Evolutionary conservation across 2,113 vertebrate species (phyloP), one percentile per base, ranked within the genome.

Genomic region (Ahaetulla prasina): DNA sequence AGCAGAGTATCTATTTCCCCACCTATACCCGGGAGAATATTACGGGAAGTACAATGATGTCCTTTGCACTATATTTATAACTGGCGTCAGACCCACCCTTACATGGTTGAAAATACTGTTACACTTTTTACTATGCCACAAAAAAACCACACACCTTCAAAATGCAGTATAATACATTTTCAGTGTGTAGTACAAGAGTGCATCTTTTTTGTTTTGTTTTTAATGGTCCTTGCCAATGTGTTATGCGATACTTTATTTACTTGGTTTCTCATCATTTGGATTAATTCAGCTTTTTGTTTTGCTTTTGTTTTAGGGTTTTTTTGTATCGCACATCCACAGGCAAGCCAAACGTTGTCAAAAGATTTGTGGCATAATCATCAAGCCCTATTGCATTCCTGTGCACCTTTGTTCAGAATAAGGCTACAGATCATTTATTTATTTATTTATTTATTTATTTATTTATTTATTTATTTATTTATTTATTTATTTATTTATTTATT

Each of bases 41-140:
- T 94, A 97, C 93, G 95, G 97, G 97, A 98, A 98, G 97, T 95
- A 93, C 94, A 87, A 93, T 98, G 98, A 98, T 97, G 96, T 97
- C 92, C 92, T 96, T 97, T 94, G 95, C 91, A 94, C 95, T 97
- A 94, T 97, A 97, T 98, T 98, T 98, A 97, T 97, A 98, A 97
- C 95, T 14, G 20, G 92, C 87, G 53, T 93, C 93, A 95, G 95
- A 92, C 94, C 96, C 95, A 95, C 96, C 97, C 96, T 97, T 85
- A 0, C 96, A 96, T 97, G 98, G 97, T 97, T 96, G 96, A 95
- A 95, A 94, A 85, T 85, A 85, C 89, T 93, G 93, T 95, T 97
- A 94, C 94, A 97, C 95, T 97, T 96, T 60, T 96, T 96, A 95
- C 95, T 95, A 92, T 92, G 96, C 92, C 95, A 93, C 91, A 91